A percentile compares a stretch with the other conserved stretches of the same genome.
phyloP scores from a whole-genome alignment of 2,113 vertebrate genomes.

The Hyperopisus bebe region DNA sequence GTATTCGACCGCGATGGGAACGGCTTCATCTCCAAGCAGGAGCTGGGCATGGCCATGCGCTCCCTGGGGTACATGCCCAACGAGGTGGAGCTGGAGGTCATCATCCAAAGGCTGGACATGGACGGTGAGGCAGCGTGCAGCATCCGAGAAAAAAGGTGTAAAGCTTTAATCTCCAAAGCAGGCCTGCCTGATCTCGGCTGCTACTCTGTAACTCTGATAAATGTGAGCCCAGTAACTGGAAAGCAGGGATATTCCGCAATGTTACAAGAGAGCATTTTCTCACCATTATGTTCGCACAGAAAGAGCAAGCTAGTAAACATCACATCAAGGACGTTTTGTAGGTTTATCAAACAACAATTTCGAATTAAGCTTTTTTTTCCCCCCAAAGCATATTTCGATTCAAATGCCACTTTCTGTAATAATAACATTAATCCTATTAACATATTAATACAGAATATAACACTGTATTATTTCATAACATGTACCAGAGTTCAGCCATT shows the following conservation, averaged over 20 bases:
- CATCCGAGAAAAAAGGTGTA: not conserved
- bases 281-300: not conserved
- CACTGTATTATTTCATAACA: not conserved
- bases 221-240: not conserved
- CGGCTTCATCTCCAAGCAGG: slow-evolving; percentile 96
- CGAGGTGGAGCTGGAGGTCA: slow-evolving; percentile 89
- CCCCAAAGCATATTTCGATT: not conserved
- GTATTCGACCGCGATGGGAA: slow-evolving; percentile 90
- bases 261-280: not conserved
- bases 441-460: not conserved
- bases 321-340: not conserved
- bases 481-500: not conserved
- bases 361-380: not conserved
- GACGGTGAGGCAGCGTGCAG: slow-evolving; percentile 66
- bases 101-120: slow-evolving; percentile 93
- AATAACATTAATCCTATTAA: not conserved
- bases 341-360: not conserved
- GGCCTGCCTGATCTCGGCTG: not conserved
- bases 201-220: not conserved
- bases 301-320: not conserved
- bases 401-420: not conserved
- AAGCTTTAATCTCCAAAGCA: not conserved
- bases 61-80: slow-evolving; percentile 95
- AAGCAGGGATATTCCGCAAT: not conserved
- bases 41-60: slow-evolving; percentile 89